Conservation (phyloP, 1,140 invertebrate species). For the Venustaconcha ellipsiformis region DNA sequence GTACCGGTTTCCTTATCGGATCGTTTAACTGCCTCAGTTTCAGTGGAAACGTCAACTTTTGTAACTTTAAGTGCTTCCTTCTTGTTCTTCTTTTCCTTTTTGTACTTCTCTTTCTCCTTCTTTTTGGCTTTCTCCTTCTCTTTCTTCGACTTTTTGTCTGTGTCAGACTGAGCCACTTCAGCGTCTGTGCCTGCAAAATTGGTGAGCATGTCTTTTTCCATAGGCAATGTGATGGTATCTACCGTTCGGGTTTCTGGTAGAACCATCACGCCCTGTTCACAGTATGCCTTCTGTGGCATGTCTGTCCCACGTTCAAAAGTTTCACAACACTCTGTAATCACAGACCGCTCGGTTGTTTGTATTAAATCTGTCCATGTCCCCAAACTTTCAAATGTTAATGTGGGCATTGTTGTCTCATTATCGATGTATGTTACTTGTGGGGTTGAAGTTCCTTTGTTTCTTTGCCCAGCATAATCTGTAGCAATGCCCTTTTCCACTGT, state of each 20-base stretch:
- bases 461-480: constrained; percentile 50
- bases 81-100: constrained; percentile 31
- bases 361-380: constrained; percentile 50
- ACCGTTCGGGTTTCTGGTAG: constrained; percentile 31
- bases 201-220: constrained; percentile 11
- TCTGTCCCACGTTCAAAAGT: constrained; percentile 40
- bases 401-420: constrained; percentile 44
- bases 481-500: constrained; percentile 29
- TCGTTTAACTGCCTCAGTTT: constrained; percentile 30
- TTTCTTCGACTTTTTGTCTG: constrained; percentile 20
- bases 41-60: constrained; percentile 35
- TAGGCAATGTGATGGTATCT: constrained; percentile 44
- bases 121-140: constrained; percentile 11
- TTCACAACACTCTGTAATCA: constrained; percentile 38
- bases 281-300: constrained; percentile 28
- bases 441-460: constrained; percentile 45
- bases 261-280: constrained; percentile 40
- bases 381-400: constrained; percentile 35
- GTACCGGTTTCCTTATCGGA: constrained; percentile 57
- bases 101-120: constrained; percentile 25
- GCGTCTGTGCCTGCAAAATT: not conserved
- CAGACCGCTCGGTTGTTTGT: constrained; percentile 52
- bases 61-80: constrained; percentile 25
- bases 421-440: constrained; percentile 37
- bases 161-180: constrained; percentile 27